Conservation (phyloP, 2,797 vertebrate genomes). For the Glyptemys insculpta region DNA sequence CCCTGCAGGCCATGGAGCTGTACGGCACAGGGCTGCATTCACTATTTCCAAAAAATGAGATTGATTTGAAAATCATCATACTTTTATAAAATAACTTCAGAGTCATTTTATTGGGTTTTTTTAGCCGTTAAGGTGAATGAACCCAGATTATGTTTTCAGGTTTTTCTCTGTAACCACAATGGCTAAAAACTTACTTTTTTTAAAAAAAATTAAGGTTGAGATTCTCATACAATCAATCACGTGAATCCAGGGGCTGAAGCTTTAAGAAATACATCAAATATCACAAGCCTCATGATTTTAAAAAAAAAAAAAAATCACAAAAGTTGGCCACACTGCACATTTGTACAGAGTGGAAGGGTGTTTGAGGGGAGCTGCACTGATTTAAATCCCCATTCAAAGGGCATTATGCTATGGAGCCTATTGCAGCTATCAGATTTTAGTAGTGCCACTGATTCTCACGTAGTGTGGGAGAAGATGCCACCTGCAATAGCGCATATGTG, state of each 20-base stretch:
- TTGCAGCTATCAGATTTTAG: constrained; percentile 26
- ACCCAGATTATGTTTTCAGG: neutral
- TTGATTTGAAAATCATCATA: neutral
- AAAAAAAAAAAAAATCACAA: neutral
- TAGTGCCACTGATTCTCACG: neutral
- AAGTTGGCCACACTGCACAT: neutral
- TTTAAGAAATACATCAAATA: constrained; percentile 18
- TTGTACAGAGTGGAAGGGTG: neutral
- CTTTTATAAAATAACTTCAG: neutral
- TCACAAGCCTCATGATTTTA: neutral
- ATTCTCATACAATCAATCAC: neutral
- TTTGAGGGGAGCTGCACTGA: neutral
- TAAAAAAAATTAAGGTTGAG: neutral
- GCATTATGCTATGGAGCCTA: neutral
- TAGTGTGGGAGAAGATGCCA: neutral
- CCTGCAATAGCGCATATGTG: fast-evolving
- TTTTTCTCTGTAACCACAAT: neutral
- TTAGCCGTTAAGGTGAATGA: neutral
- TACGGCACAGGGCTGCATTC: neutral
- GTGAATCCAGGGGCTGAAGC: neutral
- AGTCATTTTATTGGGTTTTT: neutral
- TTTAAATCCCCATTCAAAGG: neutral
- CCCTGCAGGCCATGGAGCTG: neutral
- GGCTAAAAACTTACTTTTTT: neutral
- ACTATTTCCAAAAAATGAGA: neutral